Conservation (phyloP, 2,113 vertebrate genomes). For the Galeopterus variegatus region DNA sequence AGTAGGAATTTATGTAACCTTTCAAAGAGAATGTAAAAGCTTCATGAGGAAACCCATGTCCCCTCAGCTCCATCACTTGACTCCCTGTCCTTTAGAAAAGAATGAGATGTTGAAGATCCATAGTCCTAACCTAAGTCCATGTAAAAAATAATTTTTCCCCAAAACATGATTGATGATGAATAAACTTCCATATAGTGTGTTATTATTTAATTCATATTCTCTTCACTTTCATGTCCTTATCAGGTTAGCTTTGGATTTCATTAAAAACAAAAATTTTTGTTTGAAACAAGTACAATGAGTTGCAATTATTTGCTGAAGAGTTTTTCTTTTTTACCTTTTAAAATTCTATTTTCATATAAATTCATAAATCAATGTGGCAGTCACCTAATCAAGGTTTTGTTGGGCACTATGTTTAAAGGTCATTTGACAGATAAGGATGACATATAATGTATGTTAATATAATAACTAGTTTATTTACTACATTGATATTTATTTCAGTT, state of each 20-base stretch:
- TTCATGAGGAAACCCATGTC: neutral
- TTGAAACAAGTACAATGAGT: neutral
- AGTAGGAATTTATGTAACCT: neutral
- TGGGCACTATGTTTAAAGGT: neutral
- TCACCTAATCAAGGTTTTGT: neutral
- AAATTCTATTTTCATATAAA: neutral
- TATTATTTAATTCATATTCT: neutral
- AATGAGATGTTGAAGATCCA: neutral
- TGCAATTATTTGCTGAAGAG: neutral
- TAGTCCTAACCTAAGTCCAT: neutral
- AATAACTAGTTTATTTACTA: neutral
- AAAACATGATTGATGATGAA: neutral
- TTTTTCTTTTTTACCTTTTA: neutral
- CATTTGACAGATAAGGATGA: neutral
- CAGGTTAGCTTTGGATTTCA: neutral
- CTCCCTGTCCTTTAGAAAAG: neutral
- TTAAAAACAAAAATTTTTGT: neutral
- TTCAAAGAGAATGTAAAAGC: neutral
- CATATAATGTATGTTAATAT: neutral
- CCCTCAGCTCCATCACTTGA: neutral
- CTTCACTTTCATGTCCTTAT: neutral
- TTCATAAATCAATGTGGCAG: neutral
- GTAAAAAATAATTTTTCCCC: neutral
- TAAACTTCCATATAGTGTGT: neutral
- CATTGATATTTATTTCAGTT: neutral